These are phyloP conservation scores for Urophycis tenuis DNA, from an alignment of 2,797 vertebrate genomes.

Conservation along the genomic window DNA sequence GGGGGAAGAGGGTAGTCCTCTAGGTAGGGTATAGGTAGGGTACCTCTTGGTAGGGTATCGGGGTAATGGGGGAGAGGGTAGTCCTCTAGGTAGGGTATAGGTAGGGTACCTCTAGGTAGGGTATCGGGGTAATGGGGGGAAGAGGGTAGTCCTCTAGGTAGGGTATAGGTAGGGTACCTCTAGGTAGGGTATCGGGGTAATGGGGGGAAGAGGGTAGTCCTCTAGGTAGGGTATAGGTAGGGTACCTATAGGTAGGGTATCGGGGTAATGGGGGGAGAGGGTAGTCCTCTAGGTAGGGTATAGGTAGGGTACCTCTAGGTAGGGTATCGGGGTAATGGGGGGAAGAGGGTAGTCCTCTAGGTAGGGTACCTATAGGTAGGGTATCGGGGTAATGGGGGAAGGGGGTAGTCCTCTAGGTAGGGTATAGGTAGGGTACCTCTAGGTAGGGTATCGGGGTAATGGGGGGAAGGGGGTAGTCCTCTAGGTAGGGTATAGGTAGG, in stretches of 20 bases:
- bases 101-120: background rate
- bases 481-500: background rate
- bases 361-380: conserved; percentile 1
- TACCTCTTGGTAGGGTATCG: conserved; percentile 88
- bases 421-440: conserved; percentile 56
- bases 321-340: background rate
- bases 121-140: background rate
- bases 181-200: background rate
- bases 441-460: conserved; percentile 69
- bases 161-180: conserved; percentile 55
- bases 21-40: background rate
- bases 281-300: background rate
- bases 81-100: conserved; percentile 68
- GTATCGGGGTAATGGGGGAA: background rate
- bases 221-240: background rate
- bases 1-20: no score
- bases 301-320: conserved; percentile 1
- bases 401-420: background rate
- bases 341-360: background rate
- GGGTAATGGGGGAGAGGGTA: conserved; percentile 88
- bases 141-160: background rate
- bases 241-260: conserved; percentile 72
- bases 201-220: no score
- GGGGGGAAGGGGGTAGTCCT: background rate
- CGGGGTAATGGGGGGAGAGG: conserved; percentile 38